phyloP scores from a whole-genome alignment of 2,888 invertebrate genomes.

The Trissolcus japonicus region DNA sequence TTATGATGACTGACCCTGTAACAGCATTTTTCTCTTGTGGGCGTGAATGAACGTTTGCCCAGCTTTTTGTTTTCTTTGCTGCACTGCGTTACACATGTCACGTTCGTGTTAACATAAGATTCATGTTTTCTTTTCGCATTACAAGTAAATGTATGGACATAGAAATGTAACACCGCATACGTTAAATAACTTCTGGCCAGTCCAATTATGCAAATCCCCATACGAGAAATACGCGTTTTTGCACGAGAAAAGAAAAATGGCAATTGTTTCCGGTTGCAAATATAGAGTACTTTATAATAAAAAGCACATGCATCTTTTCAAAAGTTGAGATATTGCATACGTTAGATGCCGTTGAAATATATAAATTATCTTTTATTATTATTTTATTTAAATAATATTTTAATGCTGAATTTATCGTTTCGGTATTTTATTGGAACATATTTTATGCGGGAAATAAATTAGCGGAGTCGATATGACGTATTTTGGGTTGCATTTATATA shows the following conservation, averaged over 20 bases:
- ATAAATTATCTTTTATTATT: conserved; percentile 46
- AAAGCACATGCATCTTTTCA: background rate
- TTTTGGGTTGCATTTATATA: conserved; percentile 36
- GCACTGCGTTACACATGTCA: conserved; percentile 57
- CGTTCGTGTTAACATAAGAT: conserved; percentile 44
- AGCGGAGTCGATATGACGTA: conserved; percentile 45
- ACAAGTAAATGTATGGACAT: conserved; percentile 5
- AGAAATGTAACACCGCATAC: background rate
- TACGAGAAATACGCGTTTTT: background rate
- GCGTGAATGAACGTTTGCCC: conserved; percentile 64
- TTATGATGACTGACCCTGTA: conserved; percentile 66
- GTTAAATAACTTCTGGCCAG: background rate
- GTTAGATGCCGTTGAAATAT: conserved; percentile 42
- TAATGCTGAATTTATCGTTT: conserved; percentile 46
- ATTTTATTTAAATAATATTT: conserved; percentile 51
- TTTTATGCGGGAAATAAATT: conserved; percentile 47
- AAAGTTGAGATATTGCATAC: conserved; percentile 10
- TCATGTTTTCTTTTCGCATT: conserved; percentile 34
- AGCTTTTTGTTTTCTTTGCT: conserved; percentile 57
- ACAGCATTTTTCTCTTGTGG: conserved; percentile 64
- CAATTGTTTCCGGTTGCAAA: too few species aligned
- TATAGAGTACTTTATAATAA: too few species aligned
- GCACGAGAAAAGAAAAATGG: background rate
- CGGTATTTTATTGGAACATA: conserved; percentile 46
- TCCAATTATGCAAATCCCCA: background rate